A percentile compares a stretch with the other conserved stretches of the same genome.
Conservation (phyloP, 23 tunicate genomes). For the Styela plicata region DNA sequence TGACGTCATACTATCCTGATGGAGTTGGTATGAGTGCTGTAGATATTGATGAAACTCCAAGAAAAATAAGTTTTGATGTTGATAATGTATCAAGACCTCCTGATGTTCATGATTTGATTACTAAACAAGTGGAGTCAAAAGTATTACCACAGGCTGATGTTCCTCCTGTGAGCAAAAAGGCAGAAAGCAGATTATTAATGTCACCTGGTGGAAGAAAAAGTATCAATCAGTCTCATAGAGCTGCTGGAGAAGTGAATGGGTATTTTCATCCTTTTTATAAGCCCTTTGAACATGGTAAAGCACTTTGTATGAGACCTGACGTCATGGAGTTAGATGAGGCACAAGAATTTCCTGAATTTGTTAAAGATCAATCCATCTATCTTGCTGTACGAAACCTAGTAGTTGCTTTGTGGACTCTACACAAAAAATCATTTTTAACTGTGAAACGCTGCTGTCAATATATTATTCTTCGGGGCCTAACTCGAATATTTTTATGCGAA, state of each 20-base stretch:
- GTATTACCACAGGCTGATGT: neutral
- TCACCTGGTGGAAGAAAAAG: slow-evolving; percentile 85
- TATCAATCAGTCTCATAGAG: slow-evolving; percentile 10
- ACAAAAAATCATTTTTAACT: slow-evolving; percentile 55
- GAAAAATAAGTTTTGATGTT: neutral
- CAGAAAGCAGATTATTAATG: slow-evolving; percentile 44
- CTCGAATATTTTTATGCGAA: slow-evolving; percentile 53
- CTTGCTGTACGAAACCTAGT: slow-evolving; percentile 82
- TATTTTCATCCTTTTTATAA: slow-evolving; percentile 93
- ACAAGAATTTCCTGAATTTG: slow-evolving; percentile 69
- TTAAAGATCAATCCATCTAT: slow-evolving; percentile 66
- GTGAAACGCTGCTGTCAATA: slow-evolving; percentile 39
- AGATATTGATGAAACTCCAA: slow-evolving; percentile 41
- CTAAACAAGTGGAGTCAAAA: neutral
- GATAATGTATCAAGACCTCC: slow-evolving; percentile 47
- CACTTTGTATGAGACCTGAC: slow-evolving; percentile 88
- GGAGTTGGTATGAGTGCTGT: slow-evolving; percentile 98
- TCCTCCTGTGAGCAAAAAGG: neutral
- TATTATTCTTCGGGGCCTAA: slow-evolving; percentile 60
- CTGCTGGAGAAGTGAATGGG: slow-evolving; percentile 45
- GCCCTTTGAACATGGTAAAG: slow-evolving; percentile 84
- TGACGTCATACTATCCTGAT: slow-evolving; percentile 89
- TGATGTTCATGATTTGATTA: slow-evolving; percentile 24
- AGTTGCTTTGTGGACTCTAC: slow-evolving; percentile 68
- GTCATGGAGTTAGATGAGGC: slow-evolving; percentile 95